Conservation (phyloP, 2,888 invertebrate genomes). For the Dysmachus trigonus region DNA sequence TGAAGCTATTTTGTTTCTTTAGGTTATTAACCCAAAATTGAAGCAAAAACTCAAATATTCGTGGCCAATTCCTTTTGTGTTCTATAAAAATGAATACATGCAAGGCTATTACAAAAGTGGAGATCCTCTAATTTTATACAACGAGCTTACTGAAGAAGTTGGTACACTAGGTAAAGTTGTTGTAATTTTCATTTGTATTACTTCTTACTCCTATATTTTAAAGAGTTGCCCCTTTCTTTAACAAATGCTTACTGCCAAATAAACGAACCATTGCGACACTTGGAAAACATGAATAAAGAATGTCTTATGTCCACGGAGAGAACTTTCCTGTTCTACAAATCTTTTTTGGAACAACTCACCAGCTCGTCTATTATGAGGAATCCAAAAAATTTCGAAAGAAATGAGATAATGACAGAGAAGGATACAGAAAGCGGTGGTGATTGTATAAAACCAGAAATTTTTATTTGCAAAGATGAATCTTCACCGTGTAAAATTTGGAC, state of each 20-base stretch:
- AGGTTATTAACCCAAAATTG: background rate
- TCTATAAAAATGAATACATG: background rate
- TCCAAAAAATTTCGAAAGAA: constrained; percentile 10
- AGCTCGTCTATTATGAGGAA: constrained; percentile 38
- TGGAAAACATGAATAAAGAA: constrained; percentile 50
- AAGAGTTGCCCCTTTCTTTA: constrained; percentile 57
- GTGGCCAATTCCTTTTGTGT: constrained; percentile 46
- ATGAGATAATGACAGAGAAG: constrained; percentile 33
- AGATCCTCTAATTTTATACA: constrained; percentile 55
- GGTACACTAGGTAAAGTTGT: constrained; percentile 52
- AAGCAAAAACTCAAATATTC: constrained; percentile 31
- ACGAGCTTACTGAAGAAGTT: constrained; percentile 52
- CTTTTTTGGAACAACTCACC: constrained; percentile 45
- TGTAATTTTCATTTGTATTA: background rate
- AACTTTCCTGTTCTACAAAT: constrained; percentile 48
- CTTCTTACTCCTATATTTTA: background rate
- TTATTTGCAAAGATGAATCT: constrained; percentile 5
- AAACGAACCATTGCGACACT: constrained; percentile 55
- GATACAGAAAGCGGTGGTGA: constrained; percentile 16
- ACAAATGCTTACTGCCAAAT: constrained; percentile 56
- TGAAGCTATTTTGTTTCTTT: background rate
- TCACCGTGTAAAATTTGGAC: background rate
- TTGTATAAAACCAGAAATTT: constrained; percentile 33
- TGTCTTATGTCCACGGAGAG: constrained; percentile 52
- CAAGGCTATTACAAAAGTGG: constrained; percentile 55